Conservation (phyloP, 37 sponge, comb jelly and placozoan genomes). For the Spongilla lacustris region DNA sequence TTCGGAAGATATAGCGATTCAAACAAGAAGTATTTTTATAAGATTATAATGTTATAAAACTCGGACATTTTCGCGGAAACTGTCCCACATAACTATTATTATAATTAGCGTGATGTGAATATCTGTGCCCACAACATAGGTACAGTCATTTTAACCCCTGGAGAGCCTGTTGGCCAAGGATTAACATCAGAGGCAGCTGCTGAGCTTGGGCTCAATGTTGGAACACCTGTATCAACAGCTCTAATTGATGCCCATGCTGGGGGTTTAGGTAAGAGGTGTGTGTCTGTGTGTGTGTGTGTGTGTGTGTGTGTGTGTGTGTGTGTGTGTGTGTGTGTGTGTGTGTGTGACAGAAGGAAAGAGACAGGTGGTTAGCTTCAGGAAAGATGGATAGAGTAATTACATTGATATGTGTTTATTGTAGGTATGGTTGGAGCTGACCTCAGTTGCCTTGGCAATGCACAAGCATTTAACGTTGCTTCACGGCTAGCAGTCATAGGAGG, state of each 20-base stretch:
- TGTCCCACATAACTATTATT: too few relatives aligned
- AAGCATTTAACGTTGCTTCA: slow-evolving; percentile 30
- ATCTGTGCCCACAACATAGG: slow-evolving; percentile 30
- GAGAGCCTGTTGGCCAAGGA: slow-evolving; percentile 56
- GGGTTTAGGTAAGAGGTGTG: slow-evolving; percentile 63
- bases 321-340: slow-evolving; percentile 1
- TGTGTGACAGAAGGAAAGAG: background rate
- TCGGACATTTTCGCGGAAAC: too few relatives aligned
- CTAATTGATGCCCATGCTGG: slow-evolving; percentile 95
- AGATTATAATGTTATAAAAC: too few relatives aligned
- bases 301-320: slow-evolving; percentile 7
- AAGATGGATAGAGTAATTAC: background rate
- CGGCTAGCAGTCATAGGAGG: slow-evolving; percentile 81
- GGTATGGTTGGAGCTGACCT: slow-evolving; percentile 59
- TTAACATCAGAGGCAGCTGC: slow-evolving; percentile 43
- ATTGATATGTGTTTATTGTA: background rate
- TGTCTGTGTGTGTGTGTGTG: background rate
- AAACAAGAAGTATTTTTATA: too few relatives aligned
- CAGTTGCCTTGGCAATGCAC: background rate
- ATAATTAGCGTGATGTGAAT: too few relatives aligned
- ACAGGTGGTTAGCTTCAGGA: background rate
- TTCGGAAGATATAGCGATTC: too few relatives aligned
- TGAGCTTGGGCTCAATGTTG: slow-evolving; percentile 74
- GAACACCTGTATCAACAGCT: slow-evolving; percentile 78
- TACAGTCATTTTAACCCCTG: slow-evolving; percentile 57